These are phyloP conservation scores for Archocentrus centrarchus DNA, from an alignment of 2,113 vertebrate species.

Conservation along the genomic window DNA sequence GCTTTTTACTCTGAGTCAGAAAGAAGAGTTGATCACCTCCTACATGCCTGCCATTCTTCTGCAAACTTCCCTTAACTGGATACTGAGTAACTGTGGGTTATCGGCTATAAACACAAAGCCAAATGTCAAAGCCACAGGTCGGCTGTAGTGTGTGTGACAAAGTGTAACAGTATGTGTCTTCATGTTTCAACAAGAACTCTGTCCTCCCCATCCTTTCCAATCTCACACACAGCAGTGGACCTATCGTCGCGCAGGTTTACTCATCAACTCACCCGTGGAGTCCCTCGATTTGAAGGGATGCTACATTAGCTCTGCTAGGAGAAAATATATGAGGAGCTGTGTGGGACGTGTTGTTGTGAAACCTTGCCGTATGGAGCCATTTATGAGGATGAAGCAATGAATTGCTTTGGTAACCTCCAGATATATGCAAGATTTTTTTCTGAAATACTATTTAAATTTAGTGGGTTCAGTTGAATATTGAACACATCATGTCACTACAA, in stretches of 20 bases:
- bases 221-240: slow-evolving; percentile 70
- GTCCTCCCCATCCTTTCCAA: slow-evolving; percentile 67
- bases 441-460: slow-evolving; percentile 3
- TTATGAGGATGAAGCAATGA: slow-evolving; percentile 6
- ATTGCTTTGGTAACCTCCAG: slow-evolving; percentile 25
- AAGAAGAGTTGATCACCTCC: slow-evolving; percentile 61
- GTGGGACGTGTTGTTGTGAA: slow-evolving; percentile 34
- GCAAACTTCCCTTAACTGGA: slow-evolving; percentile 55
- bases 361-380: slow-evolving; percentile 37
- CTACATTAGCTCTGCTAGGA: slow-evolving; percentile 63
- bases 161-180: slow-evolving; percentile 53
- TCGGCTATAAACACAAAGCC: slow-evolving; percentile 37
- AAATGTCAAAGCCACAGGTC: slow-evolving; percentile 57
- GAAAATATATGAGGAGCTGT: slow-evolving; percentile 38
- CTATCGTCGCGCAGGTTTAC: slow-evolving; percentile 61
- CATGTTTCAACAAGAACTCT: slow-evolving; percentile 58
- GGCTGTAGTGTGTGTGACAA: slow-evolving; percentile 44
- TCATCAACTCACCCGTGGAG: slow-evolving; percentile 74
- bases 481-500: background rate
- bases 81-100: slow-evolving; percentile 40
- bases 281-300: slow-evolving; percentile 57
- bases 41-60: slow-evolving; percentile 27
- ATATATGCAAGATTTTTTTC: slow-evolving; percentile 17
- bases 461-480: background rate
- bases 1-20: slow-evolving; percentile 39